A percentile compares a stretch with the other conserved stretches of the same genome.
These are phyloP conservation scores for Python bivittatus DNA, from an alignment of 2,113 vertebrate genomes.

Conservation along the genomic window DNA sequence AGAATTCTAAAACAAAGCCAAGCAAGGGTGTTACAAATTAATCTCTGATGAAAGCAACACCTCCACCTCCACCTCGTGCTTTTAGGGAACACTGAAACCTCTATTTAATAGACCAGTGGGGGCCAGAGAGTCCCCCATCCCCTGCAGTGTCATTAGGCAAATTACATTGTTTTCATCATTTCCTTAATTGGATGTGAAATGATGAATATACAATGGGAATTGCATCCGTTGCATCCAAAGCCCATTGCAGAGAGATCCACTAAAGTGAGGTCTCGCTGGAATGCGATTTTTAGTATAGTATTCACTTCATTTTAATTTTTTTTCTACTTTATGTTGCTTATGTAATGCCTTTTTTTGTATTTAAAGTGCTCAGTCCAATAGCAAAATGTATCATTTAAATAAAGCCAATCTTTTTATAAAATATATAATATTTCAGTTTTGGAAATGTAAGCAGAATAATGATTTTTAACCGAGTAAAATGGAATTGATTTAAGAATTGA, in stretches of 20 bases:
- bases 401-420: slow-evolving; percentile 79
- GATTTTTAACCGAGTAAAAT: slow-evolving; percentile 81
- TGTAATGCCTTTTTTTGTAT: slow-evolving; percentile 23
- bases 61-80: neutral
- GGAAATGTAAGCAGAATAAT: slow-evolving; percentile 80
- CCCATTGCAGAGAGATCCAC: neutral
- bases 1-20: neutral
- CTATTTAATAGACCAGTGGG: neutral
- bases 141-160: neutral
- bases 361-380: slow-evolving; percentile 71
- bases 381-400: slow-evolving; percentile 81
- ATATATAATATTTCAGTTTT: slow-evolving; percentile 81
- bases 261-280: neutral
- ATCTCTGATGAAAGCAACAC: neutral
- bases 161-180: neutral
- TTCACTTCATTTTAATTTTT: slow-evolving; percentile 7
- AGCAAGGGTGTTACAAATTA: neutral
- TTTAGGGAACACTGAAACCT: neutral
- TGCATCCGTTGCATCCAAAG: neutral
- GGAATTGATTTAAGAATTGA: slow-evolving; percentile 70
- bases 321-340: slow-evolving; percentile 30
- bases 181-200: neutral
- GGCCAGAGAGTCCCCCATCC: neutral
- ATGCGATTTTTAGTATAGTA: neutral
- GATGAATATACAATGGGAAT: neutral